A percentile compares a stretch with the other conserved stretches of the same genome.
Conservation (phyloP, 2,888 invertebrate species). For the Aplocera efformata region DNA sequence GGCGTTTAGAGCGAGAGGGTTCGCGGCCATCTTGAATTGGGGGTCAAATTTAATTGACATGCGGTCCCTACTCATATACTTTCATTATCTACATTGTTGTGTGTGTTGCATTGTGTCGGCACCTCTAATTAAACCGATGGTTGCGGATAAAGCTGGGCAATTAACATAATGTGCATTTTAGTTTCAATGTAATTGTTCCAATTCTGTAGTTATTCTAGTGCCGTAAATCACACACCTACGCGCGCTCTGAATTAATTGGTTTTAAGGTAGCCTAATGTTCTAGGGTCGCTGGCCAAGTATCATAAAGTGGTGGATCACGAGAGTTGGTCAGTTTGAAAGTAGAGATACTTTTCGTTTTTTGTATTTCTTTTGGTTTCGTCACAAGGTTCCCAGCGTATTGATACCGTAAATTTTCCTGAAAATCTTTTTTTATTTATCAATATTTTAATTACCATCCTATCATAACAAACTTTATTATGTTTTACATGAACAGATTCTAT, state of each 20-base stretch:
- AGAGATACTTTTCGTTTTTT: too few species aligned
- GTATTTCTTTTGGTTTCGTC: too few species aligned
- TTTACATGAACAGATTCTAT: too few species aligned
- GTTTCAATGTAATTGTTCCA: slow-evolving; percentile 51
- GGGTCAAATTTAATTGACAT: slow-evolving; percentile 79
- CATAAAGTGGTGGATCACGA: too few species aligned
- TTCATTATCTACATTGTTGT: slow-evolving; percentile 45
- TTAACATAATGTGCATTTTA: slow-evolving; percentile 62
- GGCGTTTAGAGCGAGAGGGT: slow-evolving; percentile 57
- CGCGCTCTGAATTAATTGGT: slow-evolving; percentile 31
- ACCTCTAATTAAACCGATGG: slow-evolving; percentile 74
- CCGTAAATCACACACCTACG: slow-evolving; percentile 43
- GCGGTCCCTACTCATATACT: slow-evolving; percentile 60
- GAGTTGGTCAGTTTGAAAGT: too few species aligned
- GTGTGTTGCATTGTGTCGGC: slow-evolving; percentile 70
- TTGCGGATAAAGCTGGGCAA: slow-evolving; percentile 66
- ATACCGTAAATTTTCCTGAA: too few species aligned
- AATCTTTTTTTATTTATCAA: too few species aligned
- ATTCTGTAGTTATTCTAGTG: slow-evolving; percentile 39
- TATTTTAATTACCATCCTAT: not conserved
- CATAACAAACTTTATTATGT: too few species aligned
- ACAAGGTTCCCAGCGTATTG: too few species aligned
- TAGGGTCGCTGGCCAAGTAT: too few species aligned
- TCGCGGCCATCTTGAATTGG: slow-evolving; percentile 71
- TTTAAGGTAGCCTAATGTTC: slow-evolving; percentile 23